Base-by-base conservation (phyloP, 2,113 vertebrate species). In the Archocentrus centrarchus region DNA sequence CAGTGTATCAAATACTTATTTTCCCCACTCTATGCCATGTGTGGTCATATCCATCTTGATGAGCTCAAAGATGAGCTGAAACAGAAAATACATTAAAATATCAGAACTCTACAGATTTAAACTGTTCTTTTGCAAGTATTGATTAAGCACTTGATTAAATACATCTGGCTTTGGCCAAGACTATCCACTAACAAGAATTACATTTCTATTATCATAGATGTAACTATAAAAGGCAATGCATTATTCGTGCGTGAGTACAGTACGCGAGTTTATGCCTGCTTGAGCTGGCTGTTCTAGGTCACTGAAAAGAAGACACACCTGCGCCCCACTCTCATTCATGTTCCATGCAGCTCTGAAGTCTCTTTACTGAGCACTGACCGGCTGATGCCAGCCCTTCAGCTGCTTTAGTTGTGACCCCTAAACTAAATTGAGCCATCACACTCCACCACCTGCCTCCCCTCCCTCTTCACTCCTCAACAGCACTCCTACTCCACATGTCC, bases 261-360 rank as follows among this genome's bases (percentile, higher is more conserved):
- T 92, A 77, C 89, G 80, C 84, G 78, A 82, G 79, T 90, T 87
- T 85, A 61, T 82, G 86, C 75, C 68, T 86, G 81, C 78, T 88
- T 91, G 59, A 90, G 85, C 47, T 79, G 59, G 57, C 85, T 91
- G 77, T 93, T 95, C 89, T 89, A 93, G 93, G 94, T 95, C 94
- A 94, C 75, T 85, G 83, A 86, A 86, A 86, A 93, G 86, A 81
- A 83, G 86, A 93, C 86, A 93, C 94, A 96, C 93, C 94, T 95
- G 94, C 89, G 91, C 55, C 85, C 80, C 53, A 55, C 59, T 90
- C 70, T 88, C 84, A 88, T 86, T 88, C 82, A 84, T 84, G 73
- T 81, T 81, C 77, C 86, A 86, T 93, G 63, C 60, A 84, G 83
- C 83, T 86, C 64, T 75, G 53, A 83, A 77, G 64, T 78, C 79